Percentiles rank a stretch among this genome's conserved stretches.
phyloP scores from a whole-genome alignment of 2,113 vertebrate genomes.

The Hemiprocne comata region DNA sequence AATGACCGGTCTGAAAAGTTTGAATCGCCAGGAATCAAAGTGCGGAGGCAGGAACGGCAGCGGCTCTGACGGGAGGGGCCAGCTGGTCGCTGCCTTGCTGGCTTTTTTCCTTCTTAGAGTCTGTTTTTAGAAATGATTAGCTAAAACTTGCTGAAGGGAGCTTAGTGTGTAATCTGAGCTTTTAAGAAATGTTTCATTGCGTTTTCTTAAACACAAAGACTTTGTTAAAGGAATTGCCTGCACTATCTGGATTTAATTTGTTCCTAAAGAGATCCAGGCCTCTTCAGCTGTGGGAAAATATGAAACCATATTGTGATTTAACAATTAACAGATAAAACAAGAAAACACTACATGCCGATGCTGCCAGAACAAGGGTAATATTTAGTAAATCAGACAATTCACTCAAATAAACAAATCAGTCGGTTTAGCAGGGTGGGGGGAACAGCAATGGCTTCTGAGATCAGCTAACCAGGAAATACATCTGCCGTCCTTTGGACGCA shows the following conservation, averaged over 20 bases:
- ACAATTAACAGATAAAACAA: neutral
- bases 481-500: neutral
- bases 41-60: neutral
- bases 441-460: neutral
- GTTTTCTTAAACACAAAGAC: slow-evolving; percentile 3
- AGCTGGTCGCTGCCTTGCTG: neutral
- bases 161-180: neutral
- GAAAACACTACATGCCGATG: neutral
- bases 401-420: neutral
- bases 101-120: neutral
- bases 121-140: neutral
- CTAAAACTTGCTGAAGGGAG: neutral
- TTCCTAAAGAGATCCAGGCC: neutral
- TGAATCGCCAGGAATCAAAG: neutral
- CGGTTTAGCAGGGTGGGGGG: neutral
- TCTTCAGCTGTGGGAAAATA: neutral
- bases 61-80: neutral
- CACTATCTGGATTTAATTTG: neutral
- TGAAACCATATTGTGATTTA: neutral
- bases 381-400: neutral
- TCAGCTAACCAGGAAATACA: neutral
- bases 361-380: neutral
- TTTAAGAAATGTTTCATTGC: neutral
- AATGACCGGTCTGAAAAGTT: neutral
- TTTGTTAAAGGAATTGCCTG: neutral